Base-by-base conservation (phyloP, 2,888 invertebrate species). In the Ennomos fuscantarius region DNA sequence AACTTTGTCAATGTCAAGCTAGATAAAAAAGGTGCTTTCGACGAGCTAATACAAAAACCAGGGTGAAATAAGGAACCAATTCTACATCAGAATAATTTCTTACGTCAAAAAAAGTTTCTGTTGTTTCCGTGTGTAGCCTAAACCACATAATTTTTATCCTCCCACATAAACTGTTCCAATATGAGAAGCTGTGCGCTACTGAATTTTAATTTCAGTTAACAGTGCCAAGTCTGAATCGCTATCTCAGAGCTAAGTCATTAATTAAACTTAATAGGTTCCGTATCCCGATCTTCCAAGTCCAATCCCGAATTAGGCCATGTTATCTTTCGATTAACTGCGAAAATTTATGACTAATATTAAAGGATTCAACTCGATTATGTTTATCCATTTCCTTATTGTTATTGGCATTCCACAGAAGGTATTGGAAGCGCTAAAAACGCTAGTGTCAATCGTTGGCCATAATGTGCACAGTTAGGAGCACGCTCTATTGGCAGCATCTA, bases 1-100 rank as follows among this genome's bases (percentile, higher is more conserved):
- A 73, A 76, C 73, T 81, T 78, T 78, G 73, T 81, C 78, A 76
- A 72, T 69, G 78, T 73, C 79, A 60, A 12, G 55, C 59, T 58
- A 39, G 55, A 56, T 46, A 54, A 62, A 57, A 56, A 53, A 44
- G 48, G 53, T 48, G 57, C 41, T 58, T 37, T 34, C 24, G 51
- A 52, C 47, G 32, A 48, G 35, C 36, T 53, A 49, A 53, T 53
- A 53, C 45, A 31, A 53, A 34, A 43, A 33, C 35, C 34, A 12
- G 43, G 37, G 9, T 42, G 31, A 45, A 43, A 43, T 31, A 41
- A 15, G 39, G 15, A 39, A 32, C 43, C 24, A 24, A 24, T 24
- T 24, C 6, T 24, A 3, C 6, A 6, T 24, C 6, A 5, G 24
- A 24, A 24, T 24, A 24, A 24, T 24, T 24, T 24, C 6, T 6